Evolutionary conservation across 2,113 vertebrate genomes (phyloP).

Genomic region (Lepus timidus): DNA sequence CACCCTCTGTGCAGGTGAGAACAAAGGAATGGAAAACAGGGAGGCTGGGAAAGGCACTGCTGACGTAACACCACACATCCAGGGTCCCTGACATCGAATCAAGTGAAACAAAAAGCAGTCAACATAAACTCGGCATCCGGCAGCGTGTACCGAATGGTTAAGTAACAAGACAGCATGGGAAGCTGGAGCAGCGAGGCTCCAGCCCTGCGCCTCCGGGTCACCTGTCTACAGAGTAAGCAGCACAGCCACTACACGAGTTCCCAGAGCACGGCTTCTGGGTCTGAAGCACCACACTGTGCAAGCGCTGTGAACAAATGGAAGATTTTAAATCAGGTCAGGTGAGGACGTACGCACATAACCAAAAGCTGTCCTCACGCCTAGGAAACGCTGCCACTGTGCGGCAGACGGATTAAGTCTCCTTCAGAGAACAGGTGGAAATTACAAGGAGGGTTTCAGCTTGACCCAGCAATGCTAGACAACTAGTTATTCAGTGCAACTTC

Average conservation of each 20-base stretch:
- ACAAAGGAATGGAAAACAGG: rapidly evolving
- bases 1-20: rapidly evolving
- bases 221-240: neutral
- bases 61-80: rapidly evolving
- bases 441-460: neutral
- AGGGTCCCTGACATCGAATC: neutral
- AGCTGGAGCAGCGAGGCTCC: rapidly evolving
- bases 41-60: neutral
- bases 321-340: rapidly evolving
- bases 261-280: rapidly evolving
- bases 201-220: neutral
- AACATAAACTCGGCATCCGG: neutral
- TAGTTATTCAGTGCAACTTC: rapidly evolving
- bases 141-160: neutral
- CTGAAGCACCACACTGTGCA: rapidly evolving
- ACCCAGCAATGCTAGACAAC: rapidly evolving
- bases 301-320: rapidly evolving
- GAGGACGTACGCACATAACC: rapidly evolving
- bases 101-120: neutral
- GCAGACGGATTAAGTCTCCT: too few relatives aligned
- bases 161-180: neutral
- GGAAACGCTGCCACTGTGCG: too few relatives aligned
- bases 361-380: rapidly evolving
- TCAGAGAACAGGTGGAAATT: neutral
- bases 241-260: rapidly evolving